Base-by-base conservation (phyloP, 2,113 vertebrate species). In the Machaerirhynchus nigripectus region DNA sequence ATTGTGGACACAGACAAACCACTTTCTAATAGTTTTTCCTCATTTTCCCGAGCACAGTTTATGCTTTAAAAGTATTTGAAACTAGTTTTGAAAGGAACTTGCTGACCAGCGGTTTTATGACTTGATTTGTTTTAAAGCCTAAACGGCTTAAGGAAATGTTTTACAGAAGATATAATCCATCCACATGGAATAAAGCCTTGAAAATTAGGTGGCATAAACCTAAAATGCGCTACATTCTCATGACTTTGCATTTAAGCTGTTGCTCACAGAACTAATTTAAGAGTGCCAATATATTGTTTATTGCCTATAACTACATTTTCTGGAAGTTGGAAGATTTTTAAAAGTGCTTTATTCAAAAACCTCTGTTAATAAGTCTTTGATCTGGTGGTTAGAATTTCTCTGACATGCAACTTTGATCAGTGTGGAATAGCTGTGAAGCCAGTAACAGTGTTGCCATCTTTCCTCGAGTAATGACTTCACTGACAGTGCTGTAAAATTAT, bases 61-160 rank as follows among this genome's bases (percentile, higher is more conserved):
- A 60, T 92, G 64, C 57, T 93, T 91, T 69, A 75, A 69, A 96
- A 93, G 37, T 93, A 68, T 93, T 88, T 80, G 59, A 93, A 96
- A 59, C 70, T 91, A 92, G 95, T 67, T 96, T 93, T 81, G n/a
- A 81, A 93, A 91, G 46, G 67, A 96, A 92, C 56, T 76, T 97
- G 91, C 95, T 97, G 96, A 96, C 95, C 81, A 88, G 79, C 75
- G 93, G 78, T 96, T 96, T 96, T 89, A 68, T 82, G 40, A 82
- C 86, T 95, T 94, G 88, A 96, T 97, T 97, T 96, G 84, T 96
- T 97, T 96, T 90, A 97, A 92, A 95, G 84, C 90, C 84, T 70
- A 80, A 91, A 93, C 82, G 71, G 93, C 93, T 96, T 97, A 94
- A 81, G 94, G 93, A 94, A 93, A 82, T 88, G 84, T 94, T 95